These are phyloP conservation scores for Motacilla alba DNA, from an alignment of 2,113 vertebrate genomes.

Conservation along the genomic window DNA sequence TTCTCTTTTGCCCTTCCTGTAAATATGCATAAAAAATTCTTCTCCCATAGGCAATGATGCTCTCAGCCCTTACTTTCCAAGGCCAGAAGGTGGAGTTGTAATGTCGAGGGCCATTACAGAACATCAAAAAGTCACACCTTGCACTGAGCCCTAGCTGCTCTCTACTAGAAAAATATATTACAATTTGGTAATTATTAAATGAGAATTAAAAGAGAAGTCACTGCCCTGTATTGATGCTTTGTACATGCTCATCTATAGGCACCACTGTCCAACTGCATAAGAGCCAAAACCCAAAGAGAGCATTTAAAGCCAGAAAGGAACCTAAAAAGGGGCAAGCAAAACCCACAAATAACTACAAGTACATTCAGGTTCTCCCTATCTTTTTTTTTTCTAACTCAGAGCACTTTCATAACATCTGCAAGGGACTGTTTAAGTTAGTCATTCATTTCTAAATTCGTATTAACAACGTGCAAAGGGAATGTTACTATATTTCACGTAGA, in stretches of 20 bases:
- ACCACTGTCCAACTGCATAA: background rate
- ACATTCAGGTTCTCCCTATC: background rate
- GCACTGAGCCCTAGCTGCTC: background rate
- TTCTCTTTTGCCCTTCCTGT: background rate
- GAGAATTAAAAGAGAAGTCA: background rate
- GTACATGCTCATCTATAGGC: background rate
- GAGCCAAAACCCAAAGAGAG: background rate
- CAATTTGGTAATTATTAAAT: background rate
- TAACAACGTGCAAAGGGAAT: background rate
- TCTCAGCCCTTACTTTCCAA: background rate
- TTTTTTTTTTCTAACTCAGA: background rate
- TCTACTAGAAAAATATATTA: background rate
- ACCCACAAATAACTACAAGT: background rate
- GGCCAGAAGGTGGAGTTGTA: slow-evolving; percentile 28
- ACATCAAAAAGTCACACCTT: background rate
- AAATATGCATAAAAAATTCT: background rate
- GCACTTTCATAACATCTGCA: background rate
- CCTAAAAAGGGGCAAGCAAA: background rate
- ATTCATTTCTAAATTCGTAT: background rate
- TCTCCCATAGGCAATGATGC: background rate
- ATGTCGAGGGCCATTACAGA: background rate
- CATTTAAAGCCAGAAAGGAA: background rate
- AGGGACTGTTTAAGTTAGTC: background rate
- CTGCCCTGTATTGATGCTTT: background rate
- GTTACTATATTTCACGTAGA: background rate